These are phyloP conservation scores for Trissoscelio sp. DNA, from an alignment of 2,888 invertebrate species.

Conservation along the genomic window DNA sequence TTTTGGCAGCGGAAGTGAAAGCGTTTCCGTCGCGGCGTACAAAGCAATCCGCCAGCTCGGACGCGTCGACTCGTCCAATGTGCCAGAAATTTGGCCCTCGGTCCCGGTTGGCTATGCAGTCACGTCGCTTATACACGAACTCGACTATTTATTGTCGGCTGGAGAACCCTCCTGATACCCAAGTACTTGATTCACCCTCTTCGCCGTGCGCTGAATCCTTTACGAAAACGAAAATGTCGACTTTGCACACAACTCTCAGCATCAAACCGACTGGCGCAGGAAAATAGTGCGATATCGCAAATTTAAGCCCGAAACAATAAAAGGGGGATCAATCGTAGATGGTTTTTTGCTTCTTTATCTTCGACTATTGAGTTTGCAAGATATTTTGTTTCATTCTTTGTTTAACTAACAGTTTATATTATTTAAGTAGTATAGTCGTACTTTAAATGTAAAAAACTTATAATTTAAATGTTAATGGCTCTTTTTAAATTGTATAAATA, in stretches of 20 bases:
- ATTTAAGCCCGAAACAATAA: slow-evolving; percentile 43
- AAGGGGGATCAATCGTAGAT: slow-evolving; percentile 18
- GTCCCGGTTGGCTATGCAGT: slow-evolving; percentile 52
- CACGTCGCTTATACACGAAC: slow-evolving; percentile 68
- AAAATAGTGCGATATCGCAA: slow-evolving; percentile 54
- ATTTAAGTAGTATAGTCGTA: too few species aligned
- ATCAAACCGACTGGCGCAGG: slow-evolving; percentile 37
- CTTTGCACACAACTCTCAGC: slow-evolving; percentile 58
- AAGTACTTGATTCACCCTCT: slow-evolving; percentile 68
- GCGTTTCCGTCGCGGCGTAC: slow-evolving; percentile 60
- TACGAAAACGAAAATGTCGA: slow-evolving; percentile 64
- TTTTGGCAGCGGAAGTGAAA: slow-evolving; percentile 67
- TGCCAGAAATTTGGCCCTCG: slow-evolving; percentile 62
- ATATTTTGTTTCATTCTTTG: background rate
- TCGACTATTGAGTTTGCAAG: background rate
- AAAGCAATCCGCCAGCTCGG: slow-evolving; percentile 58
- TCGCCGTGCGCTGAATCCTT: slow-evolving; percentile 68
- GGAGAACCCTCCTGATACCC: slow-evolving; percentile 68
- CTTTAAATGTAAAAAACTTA: too few species aligned
- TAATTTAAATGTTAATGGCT: too few species aligned
- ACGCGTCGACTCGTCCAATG: slow-evolving; percentile 57
- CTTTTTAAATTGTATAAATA: too few species aligned
- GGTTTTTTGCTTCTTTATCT: background rate
- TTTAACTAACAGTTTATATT: too few species aligned
- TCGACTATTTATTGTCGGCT: slow-evolving; percentile 70